These are phyloP conservation scores for Cephus pygmeus DNA, from an alignment of 2,888 invertebrate species.

Conservation along the genomic window DNA sequence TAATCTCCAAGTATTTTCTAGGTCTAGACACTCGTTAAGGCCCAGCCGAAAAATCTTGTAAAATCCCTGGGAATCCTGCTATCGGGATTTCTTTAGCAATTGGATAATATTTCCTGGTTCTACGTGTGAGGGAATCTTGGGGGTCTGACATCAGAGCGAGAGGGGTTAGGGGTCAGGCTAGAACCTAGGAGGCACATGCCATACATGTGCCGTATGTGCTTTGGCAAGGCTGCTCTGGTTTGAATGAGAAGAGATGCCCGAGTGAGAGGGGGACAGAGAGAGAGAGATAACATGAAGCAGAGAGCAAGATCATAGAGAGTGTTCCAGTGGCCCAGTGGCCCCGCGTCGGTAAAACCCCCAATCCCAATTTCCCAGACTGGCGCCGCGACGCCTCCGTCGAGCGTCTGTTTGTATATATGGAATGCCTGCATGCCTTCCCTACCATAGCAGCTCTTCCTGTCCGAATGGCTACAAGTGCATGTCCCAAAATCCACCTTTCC, in stretches of 20 bases:
- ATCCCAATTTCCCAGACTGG: conserved; percentile 33
- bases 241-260: neutral
- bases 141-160: neutral
- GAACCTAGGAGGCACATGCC: neutral
- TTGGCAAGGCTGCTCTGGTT: neutral
- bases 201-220: neutral
- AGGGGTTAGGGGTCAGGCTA: neutral
- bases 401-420: conserved; percentile 15
- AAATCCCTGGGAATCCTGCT: neutral
- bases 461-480: conserved; percentile 9
- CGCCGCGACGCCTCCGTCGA: conserved; percentile 33
- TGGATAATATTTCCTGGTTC: neutral
- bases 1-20: conserved; percentile 38
- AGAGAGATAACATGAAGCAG: too few species aligned
- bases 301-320: conserved; percentile 19
- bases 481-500: conserved; percentile 1
- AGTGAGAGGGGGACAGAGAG: too few species aligned
- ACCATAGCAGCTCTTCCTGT: conserved; percentile 1
- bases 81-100: neutral
- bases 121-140: neutral
- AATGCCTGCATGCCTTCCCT: conserved; percentile 3
- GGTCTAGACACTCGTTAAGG: conserved; percentile 17
- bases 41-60: neutral
- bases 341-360: conserved; percentile 29
- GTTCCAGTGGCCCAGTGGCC: conserved; percentile 40